Percentiles rank a stretch among this genome's conserved stretches.
These are phyloP conservation scores for Apamea anceps DNA, from an alignment of 2,888 invertebrate genomes.

Conservation along the genomic window DNA sequence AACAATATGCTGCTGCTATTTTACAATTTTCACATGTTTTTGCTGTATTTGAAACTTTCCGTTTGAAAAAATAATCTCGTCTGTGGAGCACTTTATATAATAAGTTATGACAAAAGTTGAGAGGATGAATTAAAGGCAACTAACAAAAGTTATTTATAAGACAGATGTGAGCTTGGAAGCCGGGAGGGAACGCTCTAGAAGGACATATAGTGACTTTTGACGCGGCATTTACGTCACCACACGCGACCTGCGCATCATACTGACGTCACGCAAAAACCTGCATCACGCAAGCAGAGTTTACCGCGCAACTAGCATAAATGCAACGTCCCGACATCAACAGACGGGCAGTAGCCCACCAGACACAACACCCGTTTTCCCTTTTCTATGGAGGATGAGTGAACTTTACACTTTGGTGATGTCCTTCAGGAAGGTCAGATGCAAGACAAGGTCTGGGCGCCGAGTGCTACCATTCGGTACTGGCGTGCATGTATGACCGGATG, in stretches of 20 bases:
- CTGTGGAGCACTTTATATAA: neutral
- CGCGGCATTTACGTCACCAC: too few species aligned
- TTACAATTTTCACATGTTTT: neutral
- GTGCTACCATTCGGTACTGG: neutral
- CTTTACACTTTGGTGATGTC: neutral
- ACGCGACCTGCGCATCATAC: too few species aligned
- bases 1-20: conserved; percentile 12
- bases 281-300: too few species aligned
- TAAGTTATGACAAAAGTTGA: neutral
- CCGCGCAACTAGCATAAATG: too few species aligned
- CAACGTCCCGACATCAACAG: too few species aligned
- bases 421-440: neutral
- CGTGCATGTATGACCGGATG: neutral
- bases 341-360: too few species aligned
- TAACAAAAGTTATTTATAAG: neutral
- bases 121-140: neutral
- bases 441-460: too few species aligned
- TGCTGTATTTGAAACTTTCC: neutral
- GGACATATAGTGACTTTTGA: neutral
- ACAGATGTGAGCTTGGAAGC: neutral
- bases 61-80: neutral
- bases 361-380: too few species aligned
- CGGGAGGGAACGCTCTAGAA: neutral
- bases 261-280: too few species aligned
- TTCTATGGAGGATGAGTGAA: too few species aligned